Base-by-base conservation (phyloP, 2,113 vertebrate species). In the Dryoscopus gambensis region DNA sequence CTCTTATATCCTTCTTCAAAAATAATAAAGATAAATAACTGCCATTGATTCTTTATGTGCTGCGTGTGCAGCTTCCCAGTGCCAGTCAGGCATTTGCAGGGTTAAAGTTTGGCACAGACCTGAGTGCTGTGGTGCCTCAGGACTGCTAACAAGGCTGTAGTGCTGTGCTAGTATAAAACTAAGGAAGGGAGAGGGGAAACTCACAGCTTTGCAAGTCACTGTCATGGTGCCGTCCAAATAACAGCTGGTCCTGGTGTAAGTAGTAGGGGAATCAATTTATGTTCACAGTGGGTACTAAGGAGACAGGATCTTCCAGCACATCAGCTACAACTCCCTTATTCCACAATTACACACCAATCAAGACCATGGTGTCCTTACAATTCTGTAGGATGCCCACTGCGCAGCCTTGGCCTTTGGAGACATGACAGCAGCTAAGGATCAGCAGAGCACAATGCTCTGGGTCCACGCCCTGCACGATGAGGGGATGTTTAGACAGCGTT, bases 291-390 rank as follows among this genome's bases (percentile, higher is more conserved):
- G 28, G 10, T 35, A 6, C 19, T 27, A 7, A 15, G 28, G 15
- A 18, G 30, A n/a, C 28, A 37, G 14, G 25, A 40, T 52, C n/a
- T 83, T 62, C 25, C 21, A 64, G 10, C 33, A 9, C 24, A 20
- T 5, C 27, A 10, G 28, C 37, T 83, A 20, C 50, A 60, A 0
- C 25, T 77, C 35, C 35, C 15, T 50, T 59, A 22, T 35, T 77
- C 33, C 7, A 4, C 50, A 60, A 1, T 13, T 30, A 7, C 9
- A 6, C 11, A 6, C 28, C 28, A 2, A 0, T 46, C 5, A 11
- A 47, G 39, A 25, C 27, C 20, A 2, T 3, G 21, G 6, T 27
- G 12, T 40, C 49, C 44, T 56, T 39, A 21, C 15, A 25, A 1
- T 40, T 57, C 57, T 42, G 7, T 39, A 12, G 47, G 16, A 25